Conservation (phyloP, 2,113 vertebrate species). For the Diphyllodes magnificus region DNA sequence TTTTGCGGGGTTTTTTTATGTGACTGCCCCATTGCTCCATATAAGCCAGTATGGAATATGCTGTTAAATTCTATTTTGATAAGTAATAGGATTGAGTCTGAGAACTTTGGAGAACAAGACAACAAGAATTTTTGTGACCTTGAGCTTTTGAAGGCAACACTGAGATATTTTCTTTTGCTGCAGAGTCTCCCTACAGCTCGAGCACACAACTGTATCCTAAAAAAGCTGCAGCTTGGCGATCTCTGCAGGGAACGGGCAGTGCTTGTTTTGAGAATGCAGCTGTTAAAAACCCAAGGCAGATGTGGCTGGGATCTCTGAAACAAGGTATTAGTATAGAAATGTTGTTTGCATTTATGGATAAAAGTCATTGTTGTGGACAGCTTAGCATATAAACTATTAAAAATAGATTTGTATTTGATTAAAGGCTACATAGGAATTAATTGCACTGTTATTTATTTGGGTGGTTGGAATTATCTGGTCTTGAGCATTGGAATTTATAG, state of each 20-base stretch:
- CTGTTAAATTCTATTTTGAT: neutral
- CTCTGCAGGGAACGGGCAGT: conserved; percentile 64
- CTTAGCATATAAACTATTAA: neutral
- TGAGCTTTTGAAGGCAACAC: neutral
- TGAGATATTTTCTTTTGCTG: neutral
- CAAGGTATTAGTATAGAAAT: conserved; percentile 68
- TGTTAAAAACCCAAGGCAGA: conserved; percentile 60
- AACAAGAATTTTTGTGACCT: neutral
- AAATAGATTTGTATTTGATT: neutral
- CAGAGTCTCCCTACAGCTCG: conserved; percentile 87
- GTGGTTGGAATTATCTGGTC: conserved; percentile 9
- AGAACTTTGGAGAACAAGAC: neutral
- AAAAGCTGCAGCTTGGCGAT: conserved; percentile 72
- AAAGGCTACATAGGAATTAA: neutral
- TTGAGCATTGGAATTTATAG: neutral
- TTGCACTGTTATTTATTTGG: neutral
- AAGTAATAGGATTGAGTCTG: neutral
- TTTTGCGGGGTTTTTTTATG: neutral
- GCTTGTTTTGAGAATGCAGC: conserved; percentile 53
- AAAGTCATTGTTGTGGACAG: neutral
- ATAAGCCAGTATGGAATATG: neutral
- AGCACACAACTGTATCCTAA: conserved; percentile 75
- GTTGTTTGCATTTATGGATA: neutral
- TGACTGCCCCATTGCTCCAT: accelerated
- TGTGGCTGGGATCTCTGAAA: conserved; percentile 77